Percentiles rank a stretch among this genome's conserved stretches.
Evolutionary conservation across 1,140 invertebrate genomes (phyloP).

Genomic region (Nephotettix cincticeps): DNA sequence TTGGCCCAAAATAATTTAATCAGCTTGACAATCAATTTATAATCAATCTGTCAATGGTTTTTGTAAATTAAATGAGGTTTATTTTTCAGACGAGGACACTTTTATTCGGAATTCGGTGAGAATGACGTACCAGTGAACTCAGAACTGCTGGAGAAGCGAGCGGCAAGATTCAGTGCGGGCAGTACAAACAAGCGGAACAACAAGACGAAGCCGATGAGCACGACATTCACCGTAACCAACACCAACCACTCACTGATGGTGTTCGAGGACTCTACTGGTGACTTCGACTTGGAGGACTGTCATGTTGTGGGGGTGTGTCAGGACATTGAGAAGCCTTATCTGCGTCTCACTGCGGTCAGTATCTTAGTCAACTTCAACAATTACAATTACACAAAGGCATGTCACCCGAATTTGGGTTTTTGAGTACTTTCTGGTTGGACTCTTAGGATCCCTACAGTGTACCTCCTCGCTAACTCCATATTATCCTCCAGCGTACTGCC

Average conservation of each 20-base stretch:
- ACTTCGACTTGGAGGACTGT: conserved; percentile 78
- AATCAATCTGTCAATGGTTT: not conserved
- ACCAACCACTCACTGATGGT: conserved; percentile 45
- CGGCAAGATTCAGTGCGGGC: conserved; percentile 72
- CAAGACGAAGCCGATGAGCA: not conserved
- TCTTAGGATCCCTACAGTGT: too few species aligned
- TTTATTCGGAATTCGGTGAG: conserved; percentile 66
- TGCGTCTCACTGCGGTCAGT: conserved; percentile 78
- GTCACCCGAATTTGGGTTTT: too few species aligned
- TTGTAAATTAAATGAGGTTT: too few species aligned
- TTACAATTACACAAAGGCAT: too few species aligned
- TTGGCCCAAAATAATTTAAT: too few species aligned
- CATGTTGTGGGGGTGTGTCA: conserved; percentile 91
- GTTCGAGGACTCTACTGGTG: conserved; percentile 53
- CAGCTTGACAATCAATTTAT: too few species aligned
- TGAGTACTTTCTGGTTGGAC: too few species aligned
- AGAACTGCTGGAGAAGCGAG: conserved; percentile 78
- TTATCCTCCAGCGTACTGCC: too few species aligned
- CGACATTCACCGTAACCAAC: conserved; percentile 38
- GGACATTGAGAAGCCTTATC: conserved; percentile 92
- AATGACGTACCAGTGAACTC: conserved; percentile 45
- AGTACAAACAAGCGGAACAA: conserved; percentile 2
- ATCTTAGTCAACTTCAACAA: too few species aligned
- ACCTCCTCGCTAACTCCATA: too few species aligned
- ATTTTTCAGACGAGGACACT: conserved; percentile 49